Evolutionary conservation across 1,140 invertebrate genomes (phyloP), one percentile per base, ranked within the genome.

Genomic region (Stenopsyche tienmushanensis): DNA sequence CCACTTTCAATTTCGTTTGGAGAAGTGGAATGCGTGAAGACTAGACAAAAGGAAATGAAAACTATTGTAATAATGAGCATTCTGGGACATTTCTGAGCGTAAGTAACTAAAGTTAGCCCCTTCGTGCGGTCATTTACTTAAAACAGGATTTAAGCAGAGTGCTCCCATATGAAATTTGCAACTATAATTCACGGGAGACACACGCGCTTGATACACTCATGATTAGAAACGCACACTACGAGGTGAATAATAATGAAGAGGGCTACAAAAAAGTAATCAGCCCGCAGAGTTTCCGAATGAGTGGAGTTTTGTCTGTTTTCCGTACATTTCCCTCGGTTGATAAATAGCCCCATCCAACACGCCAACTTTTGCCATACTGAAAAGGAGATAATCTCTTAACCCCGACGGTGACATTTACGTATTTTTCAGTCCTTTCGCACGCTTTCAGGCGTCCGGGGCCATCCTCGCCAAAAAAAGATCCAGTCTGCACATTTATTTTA

Each of bases 381-480:
- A 57, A 57, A 39, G 53, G 53, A 57, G 53, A 57, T 57, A 57
- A 57, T 57, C 53, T 57, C 53, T 57, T 57, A 57, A 57, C 53
- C 53, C 29, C 53, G 53, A 57, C 53, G 53, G 53, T 57, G 53
- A 57, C 53, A 57, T 57, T 57, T 57, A 41, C 53, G 53, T 41
- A 57, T 57, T 57, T 57, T 57, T 41, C 53, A 34, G 29, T 25
- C 23, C 21, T 8, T 24, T 47, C 44, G 44, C 44, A 47, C 44
- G 17, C 17, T 47, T 47, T 47, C 44, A 25, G 52, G 1, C 3
- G 2, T 21, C n/a, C 9, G 47, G 47, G 47, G 47, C 3, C 20
- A 18, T 2, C 15, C 20, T 3, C 5, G 3, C 1, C 10, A 29
- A 49, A 54, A 54, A 54, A 54, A 54, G 52, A 54, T 54, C 52